Evolutionary conservation across 1,140 invertebrate genomes (phyloP).

Genomic region (Lanistes nyassanus): DNA sequence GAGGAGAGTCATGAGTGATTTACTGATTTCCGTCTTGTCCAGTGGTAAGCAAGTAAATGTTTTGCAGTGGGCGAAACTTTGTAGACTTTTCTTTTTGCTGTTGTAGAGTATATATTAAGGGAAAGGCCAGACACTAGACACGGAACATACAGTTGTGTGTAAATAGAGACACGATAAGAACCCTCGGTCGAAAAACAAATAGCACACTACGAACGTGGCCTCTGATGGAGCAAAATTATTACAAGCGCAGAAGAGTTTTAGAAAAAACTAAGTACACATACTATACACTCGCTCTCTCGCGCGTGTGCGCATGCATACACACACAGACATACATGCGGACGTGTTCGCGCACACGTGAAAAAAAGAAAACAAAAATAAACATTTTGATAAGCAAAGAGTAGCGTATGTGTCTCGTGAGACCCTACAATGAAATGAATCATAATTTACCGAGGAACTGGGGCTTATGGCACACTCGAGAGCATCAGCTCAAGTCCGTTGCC

Average conservation of each 20-base stretch:
- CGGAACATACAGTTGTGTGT: background rate
- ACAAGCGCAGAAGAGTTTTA: too few relatives aligned
- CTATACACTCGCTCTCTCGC: background rate
- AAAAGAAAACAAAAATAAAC: background rate
- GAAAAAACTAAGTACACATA: too few relatives aligned
- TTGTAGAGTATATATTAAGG: too few relatives aligned
- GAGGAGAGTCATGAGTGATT: too few relatives aligned
- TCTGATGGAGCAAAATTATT: too few relatives aligned
- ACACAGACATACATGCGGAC: background rate
- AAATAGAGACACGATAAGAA: background rate
- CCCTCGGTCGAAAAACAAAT: background rate
- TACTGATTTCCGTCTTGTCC: too few relatives aligned
- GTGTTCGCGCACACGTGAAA: background rate
- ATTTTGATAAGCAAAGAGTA: background rate
- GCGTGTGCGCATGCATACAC: background rate
- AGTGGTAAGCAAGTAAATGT: too few relatives aligned
- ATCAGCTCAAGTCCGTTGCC: background rate
- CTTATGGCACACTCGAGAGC: background rate
- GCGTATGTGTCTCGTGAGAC: too few relatives aligned
- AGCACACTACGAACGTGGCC: background rate
- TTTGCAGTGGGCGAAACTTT: too few relatives aligned
- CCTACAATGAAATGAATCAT: too few relatives aligned
- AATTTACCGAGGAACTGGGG: background rate
- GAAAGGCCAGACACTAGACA: too few relatives aligned
- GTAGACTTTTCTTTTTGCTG: too few relatives aligned